Evolutionary conservation across 92 coral and sea anemone species (phyloP).

Genomic region (Paramuricea clavata): DNA sequence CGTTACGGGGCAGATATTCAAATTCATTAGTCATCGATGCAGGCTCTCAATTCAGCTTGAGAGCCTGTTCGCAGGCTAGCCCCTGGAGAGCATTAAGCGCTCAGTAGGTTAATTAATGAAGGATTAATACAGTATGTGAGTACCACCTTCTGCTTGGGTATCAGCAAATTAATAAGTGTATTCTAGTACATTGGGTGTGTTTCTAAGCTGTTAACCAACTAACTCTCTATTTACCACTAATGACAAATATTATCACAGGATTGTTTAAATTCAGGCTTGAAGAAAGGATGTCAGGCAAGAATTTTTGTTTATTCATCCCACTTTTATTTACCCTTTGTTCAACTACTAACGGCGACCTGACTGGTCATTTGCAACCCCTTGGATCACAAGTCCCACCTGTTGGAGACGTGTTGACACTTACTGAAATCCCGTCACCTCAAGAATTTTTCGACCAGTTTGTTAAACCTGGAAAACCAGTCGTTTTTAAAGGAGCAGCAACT

Average conservation of each 20-base stretch:
- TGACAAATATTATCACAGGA: background rate
- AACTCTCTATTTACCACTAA: background rate
- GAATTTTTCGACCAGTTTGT: constrained; percentile 83
- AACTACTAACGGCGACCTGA: constrained; percentile 58
- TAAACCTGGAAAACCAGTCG: constrained; percentile 80
- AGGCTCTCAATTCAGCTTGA: too few species aligned
- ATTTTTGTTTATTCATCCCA: background rate
- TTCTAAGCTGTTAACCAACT: too few species aligned
- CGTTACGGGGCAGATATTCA: too few species aligned
- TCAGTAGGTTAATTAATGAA: too few species aligned
- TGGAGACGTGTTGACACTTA: constrained; percentile 60
- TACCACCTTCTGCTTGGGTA: too few species aligned
- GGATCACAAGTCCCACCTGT: constrained; percentile 91
- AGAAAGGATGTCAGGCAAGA: background rate
- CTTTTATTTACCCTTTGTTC: constrained; percentile 23
- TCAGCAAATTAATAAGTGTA: too few species aligned
- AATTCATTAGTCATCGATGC: too few species aligned
- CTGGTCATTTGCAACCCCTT: constrained; percentile 89
- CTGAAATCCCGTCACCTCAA: constrained; percentile 71
- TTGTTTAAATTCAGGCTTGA: background rate
- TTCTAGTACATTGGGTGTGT: too few species aligned
- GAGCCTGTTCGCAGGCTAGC: too few species aligned
- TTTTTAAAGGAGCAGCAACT: constrained; percentile 90
- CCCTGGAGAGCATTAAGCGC: too few species aligned
- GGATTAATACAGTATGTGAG: too few species aligned